phyloP scores from a whole-genome alignment of 2,888 invertebrate species.

The Drosophila robusta region DNA sequence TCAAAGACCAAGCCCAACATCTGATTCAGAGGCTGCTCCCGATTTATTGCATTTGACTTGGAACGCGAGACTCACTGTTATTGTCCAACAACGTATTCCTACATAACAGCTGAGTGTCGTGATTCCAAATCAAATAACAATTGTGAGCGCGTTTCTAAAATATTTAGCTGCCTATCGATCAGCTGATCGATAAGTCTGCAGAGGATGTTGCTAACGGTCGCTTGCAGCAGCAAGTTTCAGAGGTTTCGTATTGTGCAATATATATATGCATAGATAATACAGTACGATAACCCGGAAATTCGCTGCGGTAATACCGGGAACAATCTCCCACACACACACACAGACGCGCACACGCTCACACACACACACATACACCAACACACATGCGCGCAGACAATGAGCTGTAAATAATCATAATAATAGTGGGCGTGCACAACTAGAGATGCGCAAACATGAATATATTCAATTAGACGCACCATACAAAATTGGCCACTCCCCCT shows the following conservation, averaged over 20 bases:
- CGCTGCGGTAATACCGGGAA: slow-evolving; percentile 22
- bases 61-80: slow-evolving; percentile 51
- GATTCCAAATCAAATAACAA: slow-evolving; percentile 51
- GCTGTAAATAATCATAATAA: slow-evolving; percentile 41
- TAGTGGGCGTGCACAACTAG: slow-evolving; percentile 9
- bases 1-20: not conserved
- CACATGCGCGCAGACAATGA: slow-evolving; percentile 14
- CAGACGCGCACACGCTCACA: not conserved
- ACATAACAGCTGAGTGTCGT: slow-evolving; percentile 51
- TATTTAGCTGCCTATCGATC: not conserved
- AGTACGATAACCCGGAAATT: slow-evolving; percentile 36
- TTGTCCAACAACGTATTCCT: slow-evolving; percentile 2
- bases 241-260: slow-evolving; percentile 34
- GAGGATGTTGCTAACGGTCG: not conserved
- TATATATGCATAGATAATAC: slow-evolving; percentile 11
- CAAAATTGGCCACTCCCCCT: slow-evolving; percentile 31
- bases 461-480: slow-evolving; percentile 63
- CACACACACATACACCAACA: not conserved
- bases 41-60: slow-evolving; percentile 34
- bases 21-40: not conserved
- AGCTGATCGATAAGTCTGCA: slow-evolving; percentile 5
- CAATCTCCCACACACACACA: not conserved
- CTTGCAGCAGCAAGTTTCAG: slow-evolving; percentile 30
- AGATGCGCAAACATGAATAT: slow-evolving; percentile 52
- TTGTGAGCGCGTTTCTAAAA: not conserved